A percentile compares a stretch with the other conserved stretches of the same genome.
These are phyloP conservation scores for Drosophila parthenogenetica DNA, from an alignment of 2,888 invertebrate genomes.

Conservation along the genomic window DNA sequence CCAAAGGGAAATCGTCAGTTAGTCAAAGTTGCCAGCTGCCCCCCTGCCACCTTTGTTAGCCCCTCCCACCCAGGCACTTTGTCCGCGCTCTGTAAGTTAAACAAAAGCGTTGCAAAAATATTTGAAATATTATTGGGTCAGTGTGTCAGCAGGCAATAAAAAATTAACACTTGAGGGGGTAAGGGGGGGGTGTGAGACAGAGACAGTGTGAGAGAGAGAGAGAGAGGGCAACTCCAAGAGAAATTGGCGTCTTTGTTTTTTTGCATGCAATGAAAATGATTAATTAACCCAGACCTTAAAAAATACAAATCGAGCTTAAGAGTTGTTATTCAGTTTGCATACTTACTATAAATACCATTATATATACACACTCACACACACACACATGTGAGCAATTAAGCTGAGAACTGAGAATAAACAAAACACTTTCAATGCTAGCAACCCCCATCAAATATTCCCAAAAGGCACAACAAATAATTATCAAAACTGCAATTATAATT, in stretches of 20 bases:
- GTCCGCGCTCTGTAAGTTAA: not conserved
- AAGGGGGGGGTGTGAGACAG: not conserved
- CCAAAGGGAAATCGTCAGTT: conserved; percentile 51
- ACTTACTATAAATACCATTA: not conserved
- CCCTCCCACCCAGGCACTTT: not conserved
- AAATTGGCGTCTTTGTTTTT: conserved; percentile 3
- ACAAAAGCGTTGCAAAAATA: conserved; percentile 20
- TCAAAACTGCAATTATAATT: no score
- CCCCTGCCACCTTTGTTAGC: not conserved
- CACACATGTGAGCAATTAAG: not conserved
- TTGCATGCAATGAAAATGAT: conserved; percentile 63
- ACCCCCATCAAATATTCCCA: not conserved
- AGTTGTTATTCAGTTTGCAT: conserved; percentile 14
- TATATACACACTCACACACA: not conserved
- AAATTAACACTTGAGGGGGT: conserved; percentile 27
- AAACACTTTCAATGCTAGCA: not conserved
- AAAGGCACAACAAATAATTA: no score
- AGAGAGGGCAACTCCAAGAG: not conserved
- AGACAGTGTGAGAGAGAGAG: not conserved
- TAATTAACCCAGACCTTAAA: conserved; percentile 75
- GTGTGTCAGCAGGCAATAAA: conserved; percentile 59
- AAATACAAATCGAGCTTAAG: conserved; percentile 58
- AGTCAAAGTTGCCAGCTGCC: not conserved
- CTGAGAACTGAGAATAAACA: not conserved
- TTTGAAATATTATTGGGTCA: conserved; percentile 67